Evolutionary conservation across 2,888 invertebrate species (phyloP), one percentile per base, ranked within the genome.

Genomic region (Limnephilus auricula): DNA sequence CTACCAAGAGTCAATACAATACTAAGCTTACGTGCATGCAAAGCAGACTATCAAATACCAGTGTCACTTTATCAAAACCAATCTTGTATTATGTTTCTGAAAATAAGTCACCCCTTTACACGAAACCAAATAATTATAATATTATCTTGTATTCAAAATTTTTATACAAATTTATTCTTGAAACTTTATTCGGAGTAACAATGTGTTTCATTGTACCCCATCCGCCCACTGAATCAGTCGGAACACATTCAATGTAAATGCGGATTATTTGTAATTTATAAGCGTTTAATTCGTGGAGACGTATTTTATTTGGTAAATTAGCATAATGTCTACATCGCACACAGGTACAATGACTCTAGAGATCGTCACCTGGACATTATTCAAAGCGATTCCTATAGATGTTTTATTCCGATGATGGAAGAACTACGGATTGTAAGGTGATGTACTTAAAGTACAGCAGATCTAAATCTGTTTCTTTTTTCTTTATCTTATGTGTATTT

Each of bases 321-420:
- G n/a, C 92, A 92, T 92, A 92, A 92, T 92, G 92, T 92, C 92
- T 92, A 92, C 92, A 92, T 92, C 79, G 89, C 37, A 31, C 90
- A 83, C 79, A 79, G 85, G 31, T 40, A 90, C 90, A 90, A 90
- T 90, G 90, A 87, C 65, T 88, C 65, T 40, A 82, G 13, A 88
- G 82, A 88, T 90, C 88, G 65, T 91, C 90, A 91, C 85, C 78
- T 88, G 85, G 92, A 82, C 50, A 92, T 92, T 92, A 92, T 92
- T 92, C 90, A 92, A 92, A 91, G 89, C 83, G 89, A 92, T 91
- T 86, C 92, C 82, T 30, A 82, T 82, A 37, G n/a, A 85, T 83
- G 89, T 78, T 80, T 32, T 25, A 79, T 45, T 40, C 37, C 65
- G 65, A 65, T 25, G 65, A 65, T n/a, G 65, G 25, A 65, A 65